phyloP scores from a whole-genome alignment of 23 tunicate species.

The Halocynthia roretzi region DNA sequence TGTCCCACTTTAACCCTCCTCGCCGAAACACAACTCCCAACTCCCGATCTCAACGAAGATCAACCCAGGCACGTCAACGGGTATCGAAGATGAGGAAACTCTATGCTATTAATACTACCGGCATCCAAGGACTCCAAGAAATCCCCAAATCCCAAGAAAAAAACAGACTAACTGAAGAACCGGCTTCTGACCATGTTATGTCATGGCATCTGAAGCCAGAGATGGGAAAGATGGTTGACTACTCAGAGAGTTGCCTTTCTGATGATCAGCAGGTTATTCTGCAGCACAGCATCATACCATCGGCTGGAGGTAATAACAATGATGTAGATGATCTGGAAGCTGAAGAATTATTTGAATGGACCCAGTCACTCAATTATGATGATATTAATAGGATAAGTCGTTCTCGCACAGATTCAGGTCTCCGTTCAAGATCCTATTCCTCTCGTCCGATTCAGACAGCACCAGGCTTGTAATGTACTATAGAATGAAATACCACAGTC shows the following conservation, averaged over 20 bases:
- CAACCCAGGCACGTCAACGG: conserved; percentile 60
- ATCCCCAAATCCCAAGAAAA: conserved; percentile 32
- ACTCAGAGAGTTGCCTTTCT: not conserved
- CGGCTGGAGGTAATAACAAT: conserved; percentile 25
- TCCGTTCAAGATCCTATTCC: conserved; percentile 1
- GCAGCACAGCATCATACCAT: conserved; percentile 11
- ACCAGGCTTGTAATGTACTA: conserved; percentile 3
- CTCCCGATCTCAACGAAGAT: conserved; percentile 45
- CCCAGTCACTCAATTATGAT: conserved; percentile 64
- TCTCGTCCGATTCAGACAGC: conserved; percentile 3
- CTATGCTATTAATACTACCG: conserved; percentile 20
- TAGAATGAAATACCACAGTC: too few species aligned
- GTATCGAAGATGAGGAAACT: conserved; percentile 65
- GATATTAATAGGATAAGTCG: conserved; percentile 34
- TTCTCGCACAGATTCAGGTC: not conserved
- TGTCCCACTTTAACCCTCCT: not conserved
- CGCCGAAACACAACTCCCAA: not conserved
- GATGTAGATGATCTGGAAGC: conserved; percentile 81
- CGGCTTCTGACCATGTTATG: not conserved
- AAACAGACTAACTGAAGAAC: conserved; percentile 28
- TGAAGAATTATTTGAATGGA: conserved; percentile 71
- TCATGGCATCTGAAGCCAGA: not conserved
- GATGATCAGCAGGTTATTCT: not conserved
- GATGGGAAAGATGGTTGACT: not conserved
- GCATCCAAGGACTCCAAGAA: not conserved